Base-by-base conservation (phyloP, 2,113 vertebrate genomes). In the Martes martes region DNA sequence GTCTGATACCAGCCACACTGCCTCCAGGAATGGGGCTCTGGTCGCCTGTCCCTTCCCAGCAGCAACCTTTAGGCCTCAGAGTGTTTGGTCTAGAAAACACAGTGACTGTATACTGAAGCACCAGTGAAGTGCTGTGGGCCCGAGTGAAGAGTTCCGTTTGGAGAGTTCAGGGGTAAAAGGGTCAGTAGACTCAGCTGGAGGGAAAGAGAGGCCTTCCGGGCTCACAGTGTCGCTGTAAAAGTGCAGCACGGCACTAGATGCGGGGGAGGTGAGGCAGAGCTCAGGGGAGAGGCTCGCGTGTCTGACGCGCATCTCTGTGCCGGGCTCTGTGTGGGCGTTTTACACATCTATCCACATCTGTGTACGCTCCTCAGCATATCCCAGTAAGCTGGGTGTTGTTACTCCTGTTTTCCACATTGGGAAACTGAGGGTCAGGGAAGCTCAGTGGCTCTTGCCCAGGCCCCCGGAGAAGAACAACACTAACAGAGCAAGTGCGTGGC, bases 231-330 rank as follows among this genome's bases (percentile, higher is more conserved):
- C 4, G n/a, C 7, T 39, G 50, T 59, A 19, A 1, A 11, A 23
- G 42, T 0, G 24, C 10, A 10, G 7, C 10, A 3, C 1, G 4
- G 52, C 28, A 5, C 28, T 1, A 28, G 19, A 42, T 1, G 0
- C 1, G 1, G 24, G 55, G 47, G 23, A 88, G 26, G 26, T 11
- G 9, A 50, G 45, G 79, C 13, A 28, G 39, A 36, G 39, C 57
- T 1, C 2, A 42, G 63, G 28, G 1, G 45, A 65, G n/a, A n/a
- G 18, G 16, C 52, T 57, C 8, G 0, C 2, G 8, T 19, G 24
- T 18, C 76, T 21, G 39, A n/a, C 16, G 36, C 13, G 3, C 26
- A n/a, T 73, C 23, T 2, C 13, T 3, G 82, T 1, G 4, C 16
- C 10, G 7, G 42, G 28, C 42, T 52, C n/a, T 11, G 0, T 1